Base-by-base conservation (phyloP, 2,797 vertebrate genomes). In the Tragopan temminckii region DNA sequence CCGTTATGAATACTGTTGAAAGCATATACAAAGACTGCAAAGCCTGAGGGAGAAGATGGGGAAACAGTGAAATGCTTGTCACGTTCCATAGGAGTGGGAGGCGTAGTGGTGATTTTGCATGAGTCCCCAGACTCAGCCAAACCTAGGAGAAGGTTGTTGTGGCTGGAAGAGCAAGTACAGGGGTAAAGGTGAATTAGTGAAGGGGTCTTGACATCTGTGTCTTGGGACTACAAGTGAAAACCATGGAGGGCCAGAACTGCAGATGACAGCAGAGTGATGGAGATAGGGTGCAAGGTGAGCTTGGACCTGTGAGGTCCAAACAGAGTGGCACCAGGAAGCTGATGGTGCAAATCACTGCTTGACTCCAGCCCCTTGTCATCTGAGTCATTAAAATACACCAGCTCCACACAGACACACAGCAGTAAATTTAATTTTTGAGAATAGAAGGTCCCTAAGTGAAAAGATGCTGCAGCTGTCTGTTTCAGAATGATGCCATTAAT, bases 391-490 rank as follows among this genome's bases (percentile, higher is more conserved):
- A 79, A 11, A 59, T 31, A 15, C 80, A 79, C 18, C 80, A 55
- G 61, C 74, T 59, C 23, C 50, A 2, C 36, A 21, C 61, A 66
- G 69, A 46, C 24, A 42, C 13, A 2, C 3, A 8, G 6, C 63
- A 1, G 0, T 88, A 89, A 81, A 70, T 90, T 53, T 45, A 58
- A 52, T 95, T 96, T 95, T 95, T 13, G 69, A 66, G n/a, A 77
- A 83, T 81, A 76, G 79, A 72, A 80, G 27, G 61, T 91, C 82
- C 57, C 35, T 89, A 52, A 59, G 68, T 62, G 66, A 17, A 83
- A 52, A 93, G 67, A 80, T 40, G 52, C 74, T 92, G 88, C 85
- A 81, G 70, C 95, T 94, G 74, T 68, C 50, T 95, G 66, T 80
- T 52, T 45, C 90, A 86, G 78, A 81, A 62, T 10, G 11, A 35